Base-by-base conservation (phyloP, 1,140 invertebrate species). In the Drosophila melanogaster region DNA sequence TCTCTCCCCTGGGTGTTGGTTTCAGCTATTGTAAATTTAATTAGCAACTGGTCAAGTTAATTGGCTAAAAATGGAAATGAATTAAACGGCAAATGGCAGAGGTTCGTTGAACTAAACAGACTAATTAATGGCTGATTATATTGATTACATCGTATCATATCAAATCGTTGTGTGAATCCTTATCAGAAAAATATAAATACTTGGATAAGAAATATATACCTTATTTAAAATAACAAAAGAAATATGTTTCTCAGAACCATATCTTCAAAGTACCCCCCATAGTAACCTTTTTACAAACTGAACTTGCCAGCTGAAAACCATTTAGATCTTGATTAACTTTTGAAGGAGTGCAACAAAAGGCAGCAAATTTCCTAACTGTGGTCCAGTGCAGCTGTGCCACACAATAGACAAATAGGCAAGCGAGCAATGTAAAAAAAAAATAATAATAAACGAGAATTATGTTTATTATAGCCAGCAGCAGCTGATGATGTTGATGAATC, bases 401-500 rank as follows among this genome's bases (percentile, higher is more conserved):
- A 70, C 64, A 70, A 70, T 70, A 57, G 64, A 50, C 56, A 64
- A 64, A 64, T 44, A 12, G 40, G 49, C 64, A 66, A 41, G 24
- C 33, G 8, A 8, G 26, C 10, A 17, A 30, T 43, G 43, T 41
- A 66, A 61, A 26, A 19, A 66, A 61, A 26, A 19, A 14, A 41
- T 8, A 47, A 58, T 58, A 64, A 64, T 50, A 26, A 30, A 67
- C 15, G 37, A 62, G 38, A 70, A 57, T 70, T 70, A 70, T 70
- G 50, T 70, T 70, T 70, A 70, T 70, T 70, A 70, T 70, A 24
- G 50, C 33, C 66, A 66, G 59, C 46, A 65, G 61, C 47, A 70
- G 58, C 71, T 74, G 71, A 74, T 74, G 70, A 64, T 74, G 71
- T 74, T 74, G 69, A 64, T 70, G 66, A 70, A 70, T 70, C 66